Percentiles rank a stretch among this genome's conserved stretches.
Evolutionary conservation across 2,797 vertebrate species (phyloP).

Genomic region (Muscicapa comitata): DNA sequence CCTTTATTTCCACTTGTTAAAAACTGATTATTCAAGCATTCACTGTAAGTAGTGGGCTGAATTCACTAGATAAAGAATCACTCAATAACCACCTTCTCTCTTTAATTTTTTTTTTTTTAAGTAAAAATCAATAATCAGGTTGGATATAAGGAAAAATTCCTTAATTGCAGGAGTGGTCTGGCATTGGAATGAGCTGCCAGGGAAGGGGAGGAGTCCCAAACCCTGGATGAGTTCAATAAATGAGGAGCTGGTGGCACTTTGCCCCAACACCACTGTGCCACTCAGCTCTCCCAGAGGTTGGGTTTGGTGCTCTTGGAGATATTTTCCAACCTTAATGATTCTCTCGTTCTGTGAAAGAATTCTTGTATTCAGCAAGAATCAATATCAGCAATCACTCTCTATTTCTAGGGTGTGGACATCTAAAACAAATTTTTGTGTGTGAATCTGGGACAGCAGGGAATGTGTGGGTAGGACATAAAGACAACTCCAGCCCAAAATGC

Average conservation of each 20-base stretch:
- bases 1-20: background rate
- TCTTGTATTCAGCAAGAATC: background rate
- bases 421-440: accelerated
- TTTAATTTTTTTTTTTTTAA: background rate
- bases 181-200: background rate
- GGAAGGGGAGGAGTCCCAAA: background rate
- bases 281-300: accelerated
- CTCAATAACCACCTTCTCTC: background rate
- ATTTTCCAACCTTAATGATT: background rate
- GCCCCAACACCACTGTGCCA: accelerated
- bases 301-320: background rate
- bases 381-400: background rate
- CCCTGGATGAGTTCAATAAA: background rate
- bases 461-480: background rate
- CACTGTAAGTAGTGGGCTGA: background rate
- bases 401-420: background rate
- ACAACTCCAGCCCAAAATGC: background rate
- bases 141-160: background rate
- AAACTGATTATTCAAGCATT: background rate
- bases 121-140: background rate
- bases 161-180: background rate
- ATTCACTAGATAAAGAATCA: background rate
- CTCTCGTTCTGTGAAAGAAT: background rate
- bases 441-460: background rate
- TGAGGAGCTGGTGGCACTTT: background rate